Conservation (phyloP, 1,140 invertebrate genomes). For the Ruditapes philippinarum region DNA sequence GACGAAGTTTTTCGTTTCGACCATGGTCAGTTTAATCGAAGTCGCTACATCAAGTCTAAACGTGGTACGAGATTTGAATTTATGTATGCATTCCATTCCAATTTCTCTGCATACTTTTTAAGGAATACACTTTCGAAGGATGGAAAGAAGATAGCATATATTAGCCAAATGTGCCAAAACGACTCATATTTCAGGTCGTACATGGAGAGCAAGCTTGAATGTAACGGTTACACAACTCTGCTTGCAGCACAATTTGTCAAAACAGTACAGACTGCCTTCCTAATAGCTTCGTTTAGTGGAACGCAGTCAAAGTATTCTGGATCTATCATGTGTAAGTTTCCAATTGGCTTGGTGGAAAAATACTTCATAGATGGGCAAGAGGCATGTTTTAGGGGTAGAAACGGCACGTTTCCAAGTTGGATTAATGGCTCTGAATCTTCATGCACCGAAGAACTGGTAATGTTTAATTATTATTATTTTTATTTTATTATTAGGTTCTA, state of each 20-base stretch:
- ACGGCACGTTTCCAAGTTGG: neutral
- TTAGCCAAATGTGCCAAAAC: constrained; percentile 22
- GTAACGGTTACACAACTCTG: constrained; percentile 16
- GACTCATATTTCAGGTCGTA: constrained; percentile 13
- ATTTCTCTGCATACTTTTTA: neutral
- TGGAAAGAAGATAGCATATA: neutral
- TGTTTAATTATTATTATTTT: neutral
- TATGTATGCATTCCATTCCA: constrained; percentile 20
- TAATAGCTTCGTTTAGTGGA: neutral
- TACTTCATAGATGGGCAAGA: neutral
- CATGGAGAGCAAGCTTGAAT: constrained; percentile 26
- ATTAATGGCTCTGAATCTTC: neutral
- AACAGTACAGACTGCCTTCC: neutral
- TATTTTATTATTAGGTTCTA: neutral
- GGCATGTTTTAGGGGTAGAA: neutral
- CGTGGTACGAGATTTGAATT: neutral
- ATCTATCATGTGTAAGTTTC: neutral
- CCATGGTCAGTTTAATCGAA: neutral
- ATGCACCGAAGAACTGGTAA: neutral
- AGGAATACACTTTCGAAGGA: neutral
- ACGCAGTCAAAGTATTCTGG: neutral
- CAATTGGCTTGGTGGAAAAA: neutral
- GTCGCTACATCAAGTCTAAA: constrained; percentile 66
- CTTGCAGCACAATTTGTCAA: neutral
- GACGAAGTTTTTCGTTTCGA: neutral